phyloP scores from a whole-genome alignment of 2,888 invertebrate species.

The Piscicola geometra region DNA sequence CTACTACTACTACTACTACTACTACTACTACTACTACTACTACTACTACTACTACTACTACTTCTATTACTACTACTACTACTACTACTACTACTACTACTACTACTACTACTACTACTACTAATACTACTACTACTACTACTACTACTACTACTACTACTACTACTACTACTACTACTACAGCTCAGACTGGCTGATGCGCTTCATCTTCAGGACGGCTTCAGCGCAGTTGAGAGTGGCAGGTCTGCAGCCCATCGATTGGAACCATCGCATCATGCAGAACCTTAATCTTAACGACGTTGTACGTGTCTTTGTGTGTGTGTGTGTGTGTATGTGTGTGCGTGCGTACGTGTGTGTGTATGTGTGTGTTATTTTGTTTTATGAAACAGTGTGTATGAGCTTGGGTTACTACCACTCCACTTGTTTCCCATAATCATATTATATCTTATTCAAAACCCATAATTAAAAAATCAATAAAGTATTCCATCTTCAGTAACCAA shows the following conservation, averaged over 20 bases:
- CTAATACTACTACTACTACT: too few species aligned
- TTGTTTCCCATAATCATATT: too few species aligned
- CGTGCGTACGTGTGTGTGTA: too few species aligned
- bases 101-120: too few species aligned
- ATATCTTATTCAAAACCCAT: too few species aligned
- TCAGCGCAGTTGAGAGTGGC: conserved; percentile 63
- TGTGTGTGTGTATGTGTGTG: too few species aligned
- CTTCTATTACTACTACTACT: background rate
- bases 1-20: conserved; percentile 9
- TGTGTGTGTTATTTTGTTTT: too few species aligned
- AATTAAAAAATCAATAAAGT: too few species aligned
- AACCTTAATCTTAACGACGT: conserved; percentile 64
- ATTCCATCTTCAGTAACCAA: too few species aligned
- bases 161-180: conserved; percentile 28
- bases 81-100: background rate
- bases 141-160: background rate
- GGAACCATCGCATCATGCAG: conserved; percentile 59
- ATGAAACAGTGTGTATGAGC: too few species aligned
- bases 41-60: background rate
- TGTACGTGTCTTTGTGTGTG: too few species aligned
- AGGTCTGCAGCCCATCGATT: conserved; percentile 62
- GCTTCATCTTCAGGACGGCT: conserved; percentile 65
- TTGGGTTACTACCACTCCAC: too few species aligned
- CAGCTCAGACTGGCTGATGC: conserved; percentile 65
- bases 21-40: conserved; percentile 9